Evolutionary conservation across 2,888 invertebrate genomes (phyloP).

Genomic region (Brassicogethes aeneus): DNA sequence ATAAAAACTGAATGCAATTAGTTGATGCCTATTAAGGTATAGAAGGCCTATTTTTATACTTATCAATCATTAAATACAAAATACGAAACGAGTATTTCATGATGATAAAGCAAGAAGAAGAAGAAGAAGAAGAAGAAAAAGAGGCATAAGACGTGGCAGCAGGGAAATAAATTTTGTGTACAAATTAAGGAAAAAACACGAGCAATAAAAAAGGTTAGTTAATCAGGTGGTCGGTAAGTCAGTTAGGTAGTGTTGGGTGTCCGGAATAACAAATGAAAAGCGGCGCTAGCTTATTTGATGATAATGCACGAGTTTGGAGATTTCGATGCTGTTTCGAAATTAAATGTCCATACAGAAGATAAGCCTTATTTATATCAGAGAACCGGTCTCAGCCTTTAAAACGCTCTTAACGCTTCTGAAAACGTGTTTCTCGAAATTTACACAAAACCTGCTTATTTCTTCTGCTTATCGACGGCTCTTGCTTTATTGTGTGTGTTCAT

Average conservation of each 20-base stretch:
- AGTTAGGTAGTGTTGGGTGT: constrained; percentile 18
- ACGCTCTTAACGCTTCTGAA: not conserved
- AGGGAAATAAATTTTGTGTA: too few relatives aligned
- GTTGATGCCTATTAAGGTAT: too few relatives aligned
- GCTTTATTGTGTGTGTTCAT: not conserved
- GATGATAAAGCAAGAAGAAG: too few relatives aligned
- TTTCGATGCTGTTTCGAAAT: constrained; percentile 36
- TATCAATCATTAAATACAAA: too few relatives aligned
- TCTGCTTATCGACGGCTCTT: not conserved
- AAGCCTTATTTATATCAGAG: constrained; percentile 11
- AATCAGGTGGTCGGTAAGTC: too few relatives aligned
- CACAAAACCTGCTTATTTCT: not conserved
- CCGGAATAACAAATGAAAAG: constrained; percentile 33
- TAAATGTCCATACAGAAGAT: constrained; percentile 34
- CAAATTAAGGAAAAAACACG: too few relatives aligned
- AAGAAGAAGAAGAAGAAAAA: too few relatives aligned
- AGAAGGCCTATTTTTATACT: too few relatives aligned
- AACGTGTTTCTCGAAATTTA: not conserved
- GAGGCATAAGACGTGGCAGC: too few relatives aligned
- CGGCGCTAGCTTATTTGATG: constrained; percentile 31
- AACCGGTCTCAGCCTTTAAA: constrained; percentile 3
- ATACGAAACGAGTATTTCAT: too few relatives aligned
- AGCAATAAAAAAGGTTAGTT: too few relatives aligned
- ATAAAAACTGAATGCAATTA: too few relatives aligned
- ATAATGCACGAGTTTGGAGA: constrained; percentile 31